A percentile compares a stretch with the other conserved stretches of the same genome.
These are phyloP conservation scores for Fukomys damarensis DNA, from an alignment of 2,113 vertebrate species.

Conservation along the genomic window DNA sequence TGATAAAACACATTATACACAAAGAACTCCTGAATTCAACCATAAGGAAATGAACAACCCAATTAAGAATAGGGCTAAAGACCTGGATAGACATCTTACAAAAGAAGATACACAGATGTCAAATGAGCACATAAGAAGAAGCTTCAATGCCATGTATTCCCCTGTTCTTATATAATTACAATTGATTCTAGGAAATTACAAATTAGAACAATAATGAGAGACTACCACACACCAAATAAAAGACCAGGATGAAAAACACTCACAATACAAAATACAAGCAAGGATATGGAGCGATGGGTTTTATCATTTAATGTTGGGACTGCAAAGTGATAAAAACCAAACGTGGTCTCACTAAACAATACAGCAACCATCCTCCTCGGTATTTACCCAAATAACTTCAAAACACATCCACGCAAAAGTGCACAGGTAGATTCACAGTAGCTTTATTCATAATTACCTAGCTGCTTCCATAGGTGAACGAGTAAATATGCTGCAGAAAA, in stretches of 20 bases:
- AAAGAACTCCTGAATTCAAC: not conserved
- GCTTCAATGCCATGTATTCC: not conserved
- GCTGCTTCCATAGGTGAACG: not conserved
- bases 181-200: not conserved
- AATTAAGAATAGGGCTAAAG: not conserved
- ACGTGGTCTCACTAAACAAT: not conserved
- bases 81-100: not conserved
- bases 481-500: not conserved
- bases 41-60: not conserved
- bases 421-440: not conserved
- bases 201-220: not conserved
- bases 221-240: not conserved
- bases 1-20: not conserved
- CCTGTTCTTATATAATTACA: not conserved
- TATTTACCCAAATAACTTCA: not conserved
- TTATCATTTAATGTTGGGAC: not conserved
- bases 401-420: not conserved
- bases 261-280: not conserved
- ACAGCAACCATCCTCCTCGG: not conserved
- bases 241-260: not conserved
- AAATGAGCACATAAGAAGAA: not conserved
- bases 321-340: not conserved
- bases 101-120: not conserved
- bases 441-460: not conserved
- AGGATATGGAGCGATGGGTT: not conserved